phyloP scores from a whole-genome alignment of 2,888 invertebrate genomes.

The Unio delphinus region DNA sequence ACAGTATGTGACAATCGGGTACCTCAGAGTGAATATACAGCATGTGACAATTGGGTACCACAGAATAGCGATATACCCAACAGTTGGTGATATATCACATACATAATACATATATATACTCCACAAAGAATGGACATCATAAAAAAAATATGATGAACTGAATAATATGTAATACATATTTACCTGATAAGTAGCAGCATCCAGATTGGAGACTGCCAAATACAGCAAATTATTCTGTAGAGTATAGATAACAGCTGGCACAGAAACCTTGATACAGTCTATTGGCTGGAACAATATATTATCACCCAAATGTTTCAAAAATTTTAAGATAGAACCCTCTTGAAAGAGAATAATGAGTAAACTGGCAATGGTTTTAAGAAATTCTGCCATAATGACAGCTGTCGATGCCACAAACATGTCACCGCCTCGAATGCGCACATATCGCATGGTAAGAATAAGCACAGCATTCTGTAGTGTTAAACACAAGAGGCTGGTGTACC shows the following conservation, averaged over 20 bases:
- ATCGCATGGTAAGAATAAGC: conserved; percentile 95
- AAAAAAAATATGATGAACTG: too few species aligned
- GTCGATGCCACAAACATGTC: conserved; percentile 93
- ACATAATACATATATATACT: too few species aligned
- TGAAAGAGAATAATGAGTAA: conserved; percentile 77
- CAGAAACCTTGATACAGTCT: conserved; percentile 79
- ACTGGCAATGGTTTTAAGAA: conserved; percentile 88
- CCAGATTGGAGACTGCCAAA: conserved; percentile 95
- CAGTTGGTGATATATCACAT: too few species aligned
- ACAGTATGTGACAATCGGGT: too few species aligned
- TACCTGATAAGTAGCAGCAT: conserved; percentile 96
- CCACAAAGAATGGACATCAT: too few species aligned
- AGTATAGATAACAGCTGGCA: conserved; percentile 95
- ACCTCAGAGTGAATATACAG: too few species aligned
- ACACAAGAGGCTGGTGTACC: conserved; percentile 83
- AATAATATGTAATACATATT: conserved; percentile 3
- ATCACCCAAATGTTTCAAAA: conserved; percentile 56
- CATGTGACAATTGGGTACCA: too few species aligned
- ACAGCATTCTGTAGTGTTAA: conserved; percentile 97
- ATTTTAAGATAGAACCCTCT: conserved; percentile 37
- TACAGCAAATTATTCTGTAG: conserved; percentile 98
- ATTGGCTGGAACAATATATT: conserved; percentile 77
- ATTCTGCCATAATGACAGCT: conserved; percentile 94
- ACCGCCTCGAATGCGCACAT: conserved; percentile 87
- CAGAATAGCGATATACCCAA: too few species aligned